Percentiles rank a stretch among this genome's conserved stretches.
These are phyloP conservation scores for Stenchaetothrips biformis DNA, from an alignment of 2,888 invertebrate genomes.

Conservation along the genomic window DNA sequence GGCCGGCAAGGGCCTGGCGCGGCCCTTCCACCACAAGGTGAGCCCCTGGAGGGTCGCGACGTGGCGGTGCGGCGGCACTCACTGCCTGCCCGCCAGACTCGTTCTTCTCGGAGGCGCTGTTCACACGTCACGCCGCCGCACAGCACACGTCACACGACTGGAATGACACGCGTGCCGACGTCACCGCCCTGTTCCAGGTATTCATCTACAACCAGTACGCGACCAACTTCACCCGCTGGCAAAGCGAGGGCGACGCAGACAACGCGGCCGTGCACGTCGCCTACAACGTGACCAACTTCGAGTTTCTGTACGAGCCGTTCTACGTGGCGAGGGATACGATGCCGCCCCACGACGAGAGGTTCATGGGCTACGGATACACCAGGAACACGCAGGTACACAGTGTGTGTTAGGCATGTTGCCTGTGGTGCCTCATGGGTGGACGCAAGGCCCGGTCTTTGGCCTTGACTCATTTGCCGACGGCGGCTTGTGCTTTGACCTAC, in stretches of 20 bases:
- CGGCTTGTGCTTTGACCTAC: too few species aligned
- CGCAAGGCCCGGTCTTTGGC: background rate
- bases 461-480: too few species aligned
- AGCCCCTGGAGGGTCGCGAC: too few species aligned
- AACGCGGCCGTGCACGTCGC: conserved; percentile 68
- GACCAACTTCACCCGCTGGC: conserved; percentile 79
- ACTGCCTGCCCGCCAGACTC: too few species aligned
- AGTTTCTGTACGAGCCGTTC: conserved; percentile 86
- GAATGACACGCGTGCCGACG: too few species aligned
- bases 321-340: conserved; percentile 78
- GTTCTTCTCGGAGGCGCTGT: too few species aligned
- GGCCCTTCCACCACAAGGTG: conserved; percentile 82
- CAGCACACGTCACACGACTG: too few species aligned
- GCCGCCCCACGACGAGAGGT: conserved; percentile 81
- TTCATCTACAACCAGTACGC: conserved; percentile 90
- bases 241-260: conserved; percentile 58
- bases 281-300: conserved; percentile 71
- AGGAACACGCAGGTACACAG: conserved; percentile 80
- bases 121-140: too few species aligned
- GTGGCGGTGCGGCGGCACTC: too few species aligned
- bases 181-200: conserved; percentile 42
- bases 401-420: background rate
- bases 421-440: too few species aligned
- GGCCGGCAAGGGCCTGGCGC: conserved; percentile 71
- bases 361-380: conserved; percentile 87